phyloP scores from a whole-genome alignment of 2,113 vertebrate genomes.

The Romanogobio albipinnatus region DNA sequence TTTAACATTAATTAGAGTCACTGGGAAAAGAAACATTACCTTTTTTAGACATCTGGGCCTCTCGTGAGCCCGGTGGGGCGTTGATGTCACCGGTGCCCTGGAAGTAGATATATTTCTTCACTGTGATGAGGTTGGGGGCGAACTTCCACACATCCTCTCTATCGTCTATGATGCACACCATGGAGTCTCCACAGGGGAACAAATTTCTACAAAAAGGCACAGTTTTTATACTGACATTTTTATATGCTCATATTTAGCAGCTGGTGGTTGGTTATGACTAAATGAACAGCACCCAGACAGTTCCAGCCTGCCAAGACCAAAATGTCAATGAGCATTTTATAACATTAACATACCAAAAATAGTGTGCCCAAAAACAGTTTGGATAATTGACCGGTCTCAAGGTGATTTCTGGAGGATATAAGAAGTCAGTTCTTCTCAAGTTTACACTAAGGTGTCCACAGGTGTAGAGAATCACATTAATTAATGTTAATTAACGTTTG shows the following conservation, averaged over 20 bases:
- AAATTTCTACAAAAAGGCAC: constrained; percentile 81
- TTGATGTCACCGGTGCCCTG: constrained; percentile 96
- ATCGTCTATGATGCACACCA: constrained; percentile 99
- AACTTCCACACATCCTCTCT: constrained; percentile 99
- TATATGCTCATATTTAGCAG: constrained; percentile 1
- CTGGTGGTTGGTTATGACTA: neutral
- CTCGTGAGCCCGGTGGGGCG: constrained; percentile 87
- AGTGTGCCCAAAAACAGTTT: neutral
- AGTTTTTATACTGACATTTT: constrained; percentile 11
- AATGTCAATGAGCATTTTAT: constrained; percentile 2
- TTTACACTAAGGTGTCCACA: neutral
- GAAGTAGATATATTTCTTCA: constrained; percentile 98
- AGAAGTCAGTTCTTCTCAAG: neutral
- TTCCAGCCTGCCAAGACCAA: constrained; percentile 11
- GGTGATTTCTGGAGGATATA: neutral
- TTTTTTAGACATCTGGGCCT: constrained; percentile 82
- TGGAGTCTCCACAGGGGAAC: constrained; percentile 96
- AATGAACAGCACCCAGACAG: neutral
- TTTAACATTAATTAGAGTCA: neutral
- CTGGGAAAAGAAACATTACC: constrained; percentile 68
- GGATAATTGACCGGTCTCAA: neutral
- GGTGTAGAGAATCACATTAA: neutral
- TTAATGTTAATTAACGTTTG: neutral
- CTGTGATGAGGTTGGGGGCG: constrained; percentile 96
- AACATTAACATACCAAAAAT: constrained; percentile 11